A percentile compares a stretch with the other conserved stretches of the same genome.
phyloP scores from a whole-genome alignment of 1,140 invertebrate species.

The Drosophila virilis region DNA sequence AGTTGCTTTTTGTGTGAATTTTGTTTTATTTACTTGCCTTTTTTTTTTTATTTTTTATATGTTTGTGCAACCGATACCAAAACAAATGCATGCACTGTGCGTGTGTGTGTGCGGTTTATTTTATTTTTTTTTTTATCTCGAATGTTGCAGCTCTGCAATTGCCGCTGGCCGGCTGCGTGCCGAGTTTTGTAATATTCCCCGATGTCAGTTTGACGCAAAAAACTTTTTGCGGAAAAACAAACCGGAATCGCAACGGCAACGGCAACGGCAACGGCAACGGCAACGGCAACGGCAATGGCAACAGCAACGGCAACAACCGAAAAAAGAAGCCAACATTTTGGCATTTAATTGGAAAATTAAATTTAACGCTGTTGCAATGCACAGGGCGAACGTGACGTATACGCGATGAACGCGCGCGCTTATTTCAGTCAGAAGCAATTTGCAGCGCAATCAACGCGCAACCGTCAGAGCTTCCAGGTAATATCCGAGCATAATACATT shows the following conservation, averaged over 20 bases:
- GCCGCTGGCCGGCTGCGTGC: constrained; percentile 54
- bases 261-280: constrained; percentile 4
- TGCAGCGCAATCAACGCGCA: constrained; percentile 51
- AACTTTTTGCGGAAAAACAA: constrained; percentile 37
- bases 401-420: constrained; percentile 17
- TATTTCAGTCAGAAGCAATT: constrained; percentile 44
- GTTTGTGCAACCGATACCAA: constrained; percentile 67
- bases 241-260: constrained; percentile 8
- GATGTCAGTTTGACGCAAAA: constrained; percentile 74
- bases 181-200: constrained; percentile 77
- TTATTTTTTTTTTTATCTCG: constrained; percentile 36
- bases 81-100: constrained; percentile 64
- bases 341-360: constrained; percentile 81
- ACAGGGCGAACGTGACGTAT: constrained; percentile 31
- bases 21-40: constrained; percentile 39
- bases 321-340: constrained; percentile 32
- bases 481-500: constrained; percentile 65
- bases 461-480: constrained; percentile 45
- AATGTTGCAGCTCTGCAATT: constrained; percentile 20
- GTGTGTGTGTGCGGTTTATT: constrained; percentile 11
- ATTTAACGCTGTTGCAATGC: constrained; percentile 69
- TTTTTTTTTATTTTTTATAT: constrained; percentile 9
- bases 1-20: constrained; percentile 24
- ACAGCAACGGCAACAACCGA: constrained; percentile 11
- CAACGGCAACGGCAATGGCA: not conserved